A percentile compares a stretch with the other conserved stretches of the same genome.
Conservation (phyloP, 2,888 invertebrate genomes). For the Callinectes sapidus region DNA sequence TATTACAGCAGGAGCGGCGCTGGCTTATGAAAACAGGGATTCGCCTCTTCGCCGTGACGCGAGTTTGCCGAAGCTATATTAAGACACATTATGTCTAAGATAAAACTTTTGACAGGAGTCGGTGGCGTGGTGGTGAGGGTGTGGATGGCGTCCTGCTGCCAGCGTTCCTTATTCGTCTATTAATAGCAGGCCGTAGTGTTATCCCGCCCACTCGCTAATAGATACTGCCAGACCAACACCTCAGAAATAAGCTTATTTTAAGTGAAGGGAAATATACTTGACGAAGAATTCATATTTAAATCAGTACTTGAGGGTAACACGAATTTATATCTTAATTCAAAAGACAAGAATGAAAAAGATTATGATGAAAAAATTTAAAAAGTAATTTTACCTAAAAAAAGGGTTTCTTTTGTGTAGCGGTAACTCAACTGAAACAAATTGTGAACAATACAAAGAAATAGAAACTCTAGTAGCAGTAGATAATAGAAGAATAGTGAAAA, state of each 20-base stretch:
- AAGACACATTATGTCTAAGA: conserved; percentile 13
- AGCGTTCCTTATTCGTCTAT: not conserved
- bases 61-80: not conserved
- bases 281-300: no score
- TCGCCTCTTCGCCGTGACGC: not conserved
- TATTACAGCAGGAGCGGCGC: not conserved
- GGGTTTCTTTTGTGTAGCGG: no score
- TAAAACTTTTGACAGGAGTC: conserved; percentile 25
- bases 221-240: not conserved
- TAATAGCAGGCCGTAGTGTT: not conserved
- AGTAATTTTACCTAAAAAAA: no score
- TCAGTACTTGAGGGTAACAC: no score
- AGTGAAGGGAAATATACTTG: no score
- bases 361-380: no score
- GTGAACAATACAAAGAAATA: no score
- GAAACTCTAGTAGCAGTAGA: no score
- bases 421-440: no score
- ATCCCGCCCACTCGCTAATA: not conserved
- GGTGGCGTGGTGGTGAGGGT: conserved; percentile 1
- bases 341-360: no score
- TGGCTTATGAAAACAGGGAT: not conserved
- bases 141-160: not conserved
- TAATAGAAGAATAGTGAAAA: no score
- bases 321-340: no score
- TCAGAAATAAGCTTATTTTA: not conserved